phyloP scores from a whole-genome alignment of 2,113 vertebrate genomes.

The Caranx melampygus region DNA sequence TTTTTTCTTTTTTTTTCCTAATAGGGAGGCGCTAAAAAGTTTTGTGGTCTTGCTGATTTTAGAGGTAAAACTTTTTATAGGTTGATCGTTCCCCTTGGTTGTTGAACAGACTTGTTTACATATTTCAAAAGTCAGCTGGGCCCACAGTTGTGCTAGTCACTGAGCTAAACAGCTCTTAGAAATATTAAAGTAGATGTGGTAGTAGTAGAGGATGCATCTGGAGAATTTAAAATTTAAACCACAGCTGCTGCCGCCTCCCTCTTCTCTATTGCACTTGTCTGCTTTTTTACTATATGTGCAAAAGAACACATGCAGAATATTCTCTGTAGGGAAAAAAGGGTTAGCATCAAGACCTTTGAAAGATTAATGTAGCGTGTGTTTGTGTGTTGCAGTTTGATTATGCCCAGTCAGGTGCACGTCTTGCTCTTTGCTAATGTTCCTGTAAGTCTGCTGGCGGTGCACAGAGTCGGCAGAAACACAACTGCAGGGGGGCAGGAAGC shows the following conservation, averaged over 20 bases:
- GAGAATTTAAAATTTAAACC: not conserved
- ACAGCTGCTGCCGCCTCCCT: not conserved
- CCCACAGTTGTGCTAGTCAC: constrained; percentile 9
- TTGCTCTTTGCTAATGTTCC: constrained; percentile 41
- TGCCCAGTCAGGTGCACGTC: constrained; percentile 46
- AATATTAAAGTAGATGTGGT: constrained; percentile 27
- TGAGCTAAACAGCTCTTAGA: constrained; percentile 19
- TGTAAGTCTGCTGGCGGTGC: constrained; percentile 43
- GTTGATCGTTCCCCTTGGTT: constrained; percentile 8
- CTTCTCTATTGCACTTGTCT: not conserved
- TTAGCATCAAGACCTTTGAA: constrained; percentile 34
- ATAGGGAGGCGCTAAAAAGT: not conserved
- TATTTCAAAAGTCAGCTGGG: constrained; percentile 17
- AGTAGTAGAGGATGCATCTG: not conserved
- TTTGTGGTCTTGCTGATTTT: constrained; percentile 12
- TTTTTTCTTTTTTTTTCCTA: not conserved
- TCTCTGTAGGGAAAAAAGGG: constrained; percentile 34
- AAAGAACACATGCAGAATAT: constrained; percentile 1
- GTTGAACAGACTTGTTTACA: constrained; percentile 34
- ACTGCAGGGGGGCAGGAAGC: constrained; percentile 16
- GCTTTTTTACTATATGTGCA: constrained; percentile 7
- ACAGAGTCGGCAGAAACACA: constrained; percentile 50
- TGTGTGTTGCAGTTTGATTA: constrained; percentile 31
- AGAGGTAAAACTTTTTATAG: not conserved
- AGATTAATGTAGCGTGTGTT: constrained; percentile 41